Evolutionary conservation across 2,113 vertebrate species (phyloP), one percentile per base, ranked within the genome.

Genomic region (Gallinago jamesoni): DNA sequence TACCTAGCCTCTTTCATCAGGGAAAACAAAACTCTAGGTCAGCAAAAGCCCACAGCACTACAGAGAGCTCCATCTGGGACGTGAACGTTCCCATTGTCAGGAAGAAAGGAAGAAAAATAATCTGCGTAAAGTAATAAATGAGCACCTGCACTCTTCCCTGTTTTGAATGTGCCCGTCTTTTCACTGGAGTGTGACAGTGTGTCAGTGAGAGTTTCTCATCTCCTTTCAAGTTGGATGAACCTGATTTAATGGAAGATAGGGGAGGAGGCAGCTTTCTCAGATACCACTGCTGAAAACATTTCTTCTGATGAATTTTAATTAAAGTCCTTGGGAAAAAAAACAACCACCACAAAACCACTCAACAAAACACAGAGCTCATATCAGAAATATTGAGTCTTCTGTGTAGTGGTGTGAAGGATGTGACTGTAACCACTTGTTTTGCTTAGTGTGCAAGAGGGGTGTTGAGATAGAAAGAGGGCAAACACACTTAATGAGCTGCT

Each of bases 171-270:
- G 74, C 84, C 79, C 18, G 12, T 88, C 84, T 96, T 94, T 93
- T 76, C 84, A 94, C 31, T 93, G 93, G 76, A 84, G 93, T 94
- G 92, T 97, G 94, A 92, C 93, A 87, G 87, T 30, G 89, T 94
- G 88, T 93, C 90, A 89, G 68, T 31, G 89, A 96, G 92, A 84
- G 89, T 83, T 95, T 91, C 83, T 95, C 78, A 75, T 95, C 89
- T 92, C 82, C 82, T 96, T 96, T 97, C 90, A 95, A 90, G 94
- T 56, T 96, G 95, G 70, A 75, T 97, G 94, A 96, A 94, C 93
- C 57, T 91, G 91, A 96, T 97, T 93, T 95, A 93, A 72, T 92
- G 88, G 87, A 92, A 88, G 80, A 89, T 94, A 93, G 8, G 41
- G 74, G n/a, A 94, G 75, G 83, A 93, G 80, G 84, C 67, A 87